A percentile compares a stretch with the other conserved stretches of the same genome.
Evolutionary conservation across 2,888 invertebrate species (phyloP).

Genomic region (Hyles lineata): DNA sequence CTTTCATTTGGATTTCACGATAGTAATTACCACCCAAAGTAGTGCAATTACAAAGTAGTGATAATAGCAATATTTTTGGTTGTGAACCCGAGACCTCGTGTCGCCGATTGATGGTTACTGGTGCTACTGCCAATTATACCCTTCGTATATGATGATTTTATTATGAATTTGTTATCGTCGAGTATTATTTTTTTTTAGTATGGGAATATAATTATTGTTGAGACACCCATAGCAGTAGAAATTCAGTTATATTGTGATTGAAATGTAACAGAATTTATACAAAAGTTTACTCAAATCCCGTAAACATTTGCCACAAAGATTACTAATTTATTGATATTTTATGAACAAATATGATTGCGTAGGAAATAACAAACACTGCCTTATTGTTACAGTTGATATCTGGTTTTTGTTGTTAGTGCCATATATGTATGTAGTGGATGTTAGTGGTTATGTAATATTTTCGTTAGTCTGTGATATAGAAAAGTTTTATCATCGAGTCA

Average conservation of each 20-base stretch:
- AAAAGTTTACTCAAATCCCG: conserved; percentile 7
- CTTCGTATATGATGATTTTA: conserved; percentile 73
- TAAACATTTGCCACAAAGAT: conserved; percentile 13
- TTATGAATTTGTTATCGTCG: conserved; percentile 76
- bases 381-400: conserved; percentile 60
- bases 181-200: conserved; percentile 78
- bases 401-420: conserved; percentile 78
- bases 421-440: conserved; percentile 74
- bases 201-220: conserved; percentile 72
- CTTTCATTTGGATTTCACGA: conserved; percentile 67
- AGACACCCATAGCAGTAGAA: conserved; percentile 70
- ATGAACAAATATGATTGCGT: conserved; percentile 31
- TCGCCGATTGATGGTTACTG: conserved; percentile 65
- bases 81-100: conserved; percentile 75
- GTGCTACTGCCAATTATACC: conserved; percentile 74
- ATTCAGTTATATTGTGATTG: conserved; percentile 80
- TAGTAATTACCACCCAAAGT: conserved; percentile 70
- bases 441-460: conserved; percentile 70
- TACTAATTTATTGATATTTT: conserved; percentile 34
- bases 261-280: conserved; percentile 76
- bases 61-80: conserved; percentile 83
- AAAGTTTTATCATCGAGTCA: conserved; percentile 67
- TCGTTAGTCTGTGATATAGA: conserved; percentile 82
- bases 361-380: conserved; percentile 61
- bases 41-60: conserved; percentile 80